Evolutionary conservation across 2,113 vertebrate genomes (phyloP).

Genomic region (Myrmecophaga tridactyla): DNA sequence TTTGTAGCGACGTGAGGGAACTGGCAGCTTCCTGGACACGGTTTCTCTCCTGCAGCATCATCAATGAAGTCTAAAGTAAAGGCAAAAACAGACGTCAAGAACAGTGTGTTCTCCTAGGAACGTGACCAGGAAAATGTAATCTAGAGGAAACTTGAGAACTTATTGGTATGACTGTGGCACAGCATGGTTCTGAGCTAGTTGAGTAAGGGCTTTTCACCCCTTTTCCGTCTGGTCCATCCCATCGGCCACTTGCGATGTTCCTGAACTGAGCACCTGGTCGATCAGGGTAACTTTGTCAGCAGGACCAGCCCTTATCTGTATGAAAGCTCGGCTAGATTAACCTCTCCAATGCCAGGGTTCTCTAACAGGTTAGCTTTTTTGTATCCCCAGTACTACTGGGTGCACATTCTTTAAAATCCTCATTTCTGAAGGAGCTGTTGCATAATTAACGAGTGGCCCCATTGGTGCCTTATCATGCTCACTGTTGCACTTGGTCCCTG

Average conservation of each 20-base stretch:
- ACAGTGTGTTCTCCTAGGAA: not conserved
- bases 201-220: not conserved
- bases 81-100: not conserved
- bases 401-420: not conserved
- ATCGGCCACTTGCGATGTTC: not conserved
- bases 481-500: not conserved
- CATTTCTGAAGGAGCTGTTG: not conserved
- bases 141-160: not conserved
- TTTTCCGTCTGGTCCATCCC: not conserved
- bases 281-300: not conserved
- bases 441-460: not conserved
- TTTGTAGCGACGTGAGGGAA: not conserved
- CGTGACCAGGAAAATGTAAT: accelerated
- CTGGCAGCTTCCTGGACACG: conserved; percentile 35
- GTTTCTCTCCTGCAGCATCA: not conserved
- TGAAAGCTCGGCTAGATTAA: not conserved
- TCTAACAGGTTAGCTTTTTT: not conserved
- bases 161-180: too few relatives aligned
- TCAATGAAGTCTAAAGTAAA: not conserved
- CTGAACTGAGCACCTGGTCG: not conserved
- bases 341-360: not conserved
- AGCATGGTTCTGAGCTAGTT: accelerated
- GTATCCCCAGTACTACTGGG: not conserved
- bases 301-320: not conserved
- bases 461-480: not conserved